Percentiles rank a stretch among this genome's conserved stretches.
These are phyloP conservation scores for Sceliomorpha sp. DNA, from an alignment of 2,888 invertebrate species.

Conservation along the genomic window DNA sequence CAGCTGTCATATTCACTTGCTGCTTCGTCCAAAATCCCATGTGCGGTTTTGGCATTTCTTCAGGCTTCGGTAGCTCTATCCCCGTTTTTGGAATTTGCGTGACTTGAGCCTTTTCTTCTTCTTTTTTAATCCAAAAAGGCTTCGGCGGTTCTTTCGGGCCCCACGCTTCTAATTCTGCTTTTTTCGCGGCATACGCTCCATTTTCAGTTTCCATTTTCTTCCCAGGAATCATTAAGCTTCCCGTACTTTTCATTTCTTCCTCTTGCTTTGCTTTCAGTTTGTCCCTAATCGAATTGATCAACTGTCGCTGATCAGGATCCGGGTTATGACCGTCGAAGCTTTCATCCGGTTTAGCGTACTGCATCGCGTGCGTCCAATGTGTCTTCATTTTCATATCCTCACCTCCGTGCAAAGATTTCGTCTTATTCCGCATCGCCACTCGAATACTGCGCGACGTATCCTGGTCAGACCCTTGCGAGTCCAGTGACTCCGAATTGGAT, in stretches of 20 bases:
- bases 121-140: slow-evolving; percentile 71
- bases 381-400: slow-evolving; percentile 80
- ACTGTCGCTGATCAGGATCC: slow-evolving; percentile 80
- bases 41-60: slow-evolving; percentile 78
- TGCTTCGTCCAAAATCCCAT: slow-evolving; percentile 80
- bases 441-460: slow-evolving; percentile 84
- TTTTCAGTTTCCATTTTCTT: slow-evolving; percentile 61
- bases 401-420: too few species aligned
- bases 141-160: slow-evolving; percentile 72
- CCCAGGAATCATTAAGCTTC: slow-evolving; percentile 51
- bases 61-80: slow-evolving; percentile 69
- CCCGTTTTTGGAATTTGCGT: slow-evolving; percentile 44
- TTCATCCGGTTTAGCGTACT: slow-evolving; percentile 63
- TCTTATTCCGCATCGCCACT: slow-evolving; percentile 85
- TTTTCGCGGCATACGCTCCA: slow-evolving; percentile 58
- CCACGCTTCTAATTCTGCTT: slow-evolving; percentile 70
- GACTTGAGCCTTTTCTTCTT: slow-evolving; percentile 63
- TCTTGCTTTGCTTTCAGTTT: slow-evolving; percentile 82
- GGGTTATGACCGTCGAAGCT: slow-evolving; percentile 64
- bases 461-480: slow-evolving; percentile 77
- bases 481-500: slow-evolving; percentile 80
- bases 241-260: slow-evolving; percentile 77
- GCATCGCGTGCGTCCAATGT: slow-evolving; percentile 77
- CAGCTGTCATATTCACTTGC: slow-evolving; percentile 73
- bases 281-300: slow-evolving; percentile 82